phyloP scores from a whole-genome alignment of 2,797 vertebrate genomes.

The Rhinichthys osculus region DNA sequence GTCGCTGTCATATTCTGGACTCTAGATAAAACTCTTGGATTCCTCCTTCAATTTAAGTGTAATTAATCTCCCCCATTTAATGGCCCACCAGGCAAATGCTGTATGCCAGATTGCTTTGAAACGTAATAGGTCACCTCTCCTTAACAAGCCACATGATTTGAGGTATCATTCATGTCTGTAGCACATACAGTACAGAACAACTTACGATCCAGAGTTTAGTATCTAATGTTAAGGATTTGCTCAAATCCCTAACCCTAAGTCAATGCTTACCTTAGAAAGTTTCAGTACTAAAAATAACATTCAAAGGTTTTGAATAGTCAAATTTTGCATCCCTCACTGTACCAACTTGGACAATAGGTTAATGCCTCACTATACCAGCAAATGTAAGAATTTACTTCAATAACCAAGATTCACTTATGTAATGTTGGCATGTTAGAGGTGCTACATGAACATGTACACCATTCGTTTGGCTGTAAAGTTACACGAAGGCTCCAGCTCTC shows the following conservation, averaged over 20 bases:
- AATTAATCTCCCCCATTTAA: background rate
- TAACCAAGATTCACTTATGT: background rate
- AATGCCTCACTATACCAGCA: background rate
- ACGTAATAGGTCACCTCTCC: background rate
- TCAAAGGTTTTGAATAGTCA: background rate
- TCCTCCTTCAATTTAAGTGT: background rate
- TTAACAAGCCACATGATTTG: background rate
- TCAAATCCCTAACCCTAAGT: background rate
- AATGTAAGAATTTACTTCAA: background rate
- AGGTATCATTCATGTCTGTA: background rate
- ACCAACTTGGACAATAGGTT: background rate
- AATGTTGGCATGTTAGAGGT: slow-evolving; percentile 6
- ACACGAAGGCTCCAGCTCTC: slow-evolving; percentile 26
- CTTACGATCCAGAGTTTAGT: background rate
- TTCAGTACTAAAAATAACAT: background rate
- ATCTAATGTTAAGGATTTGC: background rate
- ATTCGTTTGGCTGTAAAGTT: slow-evolving; percentile 34
- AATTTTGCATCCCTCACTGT: background rate
- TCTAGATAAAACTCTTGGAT: background rate
- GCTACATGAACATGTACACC: slow-evolving; percentile 4
- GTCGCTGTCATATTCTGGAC: background rate
- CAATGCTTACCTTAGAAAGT: background rate
- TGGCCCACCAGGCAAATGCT: background rate
- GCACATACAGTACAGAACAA: background rate
- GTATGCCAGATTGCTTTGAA: background rate